Percentiles rank a stretch among this genome's conserved stretches.
phyloP scores from a whole-genome alignment of 2,888 invertebrate genomes.

The Brenthis daphne region DNA sequence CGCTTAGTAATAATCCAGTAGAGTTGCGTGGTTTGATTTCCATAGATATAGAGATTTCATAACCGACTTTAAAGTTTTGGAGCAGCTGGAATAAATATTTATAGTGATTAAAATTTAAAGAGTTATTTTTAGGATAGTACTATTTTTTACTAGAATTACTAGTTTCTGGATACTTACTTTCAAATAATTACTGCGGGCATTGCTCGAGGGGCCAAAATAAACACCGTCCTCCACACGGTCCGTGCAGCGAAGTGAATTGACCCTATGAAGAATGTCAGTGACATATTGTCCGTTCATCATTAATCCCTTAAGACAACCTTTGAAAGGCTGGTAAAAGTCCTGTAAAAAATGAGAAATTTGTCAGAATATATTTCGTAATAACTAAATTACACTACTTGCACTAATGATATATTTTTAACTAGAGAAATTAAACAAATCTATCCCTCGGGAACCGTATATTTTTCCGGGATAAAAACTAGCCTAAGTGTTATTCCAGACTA shows the following conservation, averaged over 20 bases:
- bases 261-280: constrained; percentile 80
- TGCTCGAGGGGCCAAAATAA: constrained; percentile 88
- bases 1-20: constrained; percentile 92
- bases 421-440: no score
- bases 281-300: constrained; percentile 86
- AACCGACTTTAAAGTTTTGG: constrained; percentile 90
- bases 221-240: constrained; percentile 90
- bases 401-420: no score
- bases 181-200: constrained; percentile 84
- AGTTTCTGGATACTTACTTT: constrained; percentile 68
- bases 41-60: constrained; percentile 89
- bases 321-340: constrained; percentile 86
- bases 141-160: constrained; percentile 9
- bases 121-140: no score
- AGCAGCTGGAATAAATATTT: constrained; percentile 61
- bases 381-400: no score
- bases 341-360: constrained; percentile 49
- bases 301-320: constrained; percentile 92
- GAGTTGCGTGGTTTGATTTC: constrained; percentile 93
- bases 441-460: no score
- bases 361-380: no score
- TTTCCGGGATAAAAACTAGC: no score
- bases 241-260: constrained; percentile 89
- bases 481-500: no score
- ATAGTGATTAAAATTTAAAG: background rate